Base-by-base conservation (phyloP, 2,888 invertebrate genomes). In the Pyrgus malvae region DNA sequence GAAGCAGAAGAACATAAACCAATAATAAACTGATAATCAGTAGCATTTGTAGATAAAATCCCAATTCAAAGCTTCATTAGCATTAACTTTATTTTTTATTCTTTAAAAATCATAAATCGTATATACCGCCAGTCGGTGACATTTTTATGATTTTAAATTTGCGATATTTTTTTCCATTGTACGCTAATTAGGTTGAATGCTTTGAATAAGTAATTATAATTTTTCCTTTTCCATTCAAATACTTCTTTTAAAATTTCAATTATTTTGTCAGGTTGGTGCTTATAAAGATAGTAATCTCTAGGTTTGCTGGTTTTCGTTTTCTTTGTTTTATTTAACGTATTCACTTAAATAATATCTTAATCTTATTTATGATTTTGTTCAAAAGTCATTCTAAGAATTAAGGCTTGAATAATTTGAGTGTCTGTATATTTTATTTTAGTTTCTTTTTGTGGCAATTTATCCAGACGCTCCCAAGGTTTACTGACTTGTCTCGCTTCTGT, bases 91-190 rank as follows among this genome's bases (percentile, higher is more conserved):
- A 45, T 17, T 25, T 37, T 35, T 29, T 11, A 37, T 48, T 37
- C 23, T 48, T 25, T 37, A 16, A 37, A 46, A 23, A 37, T 16
- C 11, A 25, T 27, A 37, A 48, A 48, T 29, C 12, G 12, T 21
- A 12, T 1, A 29, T 38, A 12, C 8, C 19, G 12, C 17, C 19
- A 1, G 7, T 17, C 23, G 14, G 5, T 9, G 48, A 48, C 17
- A 16, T 37, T 48, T 42, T 27, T 25, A 35, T 35, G 14, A 27
- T 42, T 42, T 14, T 25, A 27, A 41, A 33, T 48, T 38, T 29
- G 17, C 17, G 11, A 27, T 17, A 27, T 33, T 27, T 33, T 50
- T 41, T 50, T 17, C 50, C 35, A 50, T 50, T 50, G 50, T 50
- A 33, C n/a, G 23, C 17, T 42, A 50, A 42, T 50, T 35, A 50